Evolutionary conservation across 2,113 vertebrate species (phyloP).

Genomic region (Gallinago undulata): DNA sequence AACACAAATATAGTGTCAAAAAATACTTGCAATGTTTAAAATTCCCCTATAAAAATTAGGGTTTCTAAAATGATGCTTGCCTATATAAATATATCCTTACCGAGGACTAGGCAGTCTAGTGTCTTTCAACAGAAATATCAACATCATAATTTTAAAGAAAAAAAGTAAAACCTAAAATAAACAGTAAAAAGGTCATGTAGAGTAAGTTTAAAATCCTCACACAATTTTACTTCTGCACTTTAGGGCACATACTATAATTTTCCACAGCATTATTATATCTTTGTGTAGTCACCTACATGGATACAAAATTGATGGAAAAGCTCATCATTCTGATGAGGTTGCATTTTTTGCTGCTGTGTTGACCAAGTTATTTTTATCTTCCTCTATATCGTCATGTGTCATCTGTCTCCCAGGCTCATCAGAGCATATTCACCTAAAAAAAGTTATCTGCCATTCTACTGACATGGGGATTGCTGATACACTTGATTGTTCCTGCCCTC

Average conservation of each 20-base stretch:
- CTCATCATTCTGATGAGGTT: not conserved
- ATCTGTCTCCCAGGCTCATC: not conserved
- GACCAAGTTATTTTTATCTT: slow-evolving; percentile 25
- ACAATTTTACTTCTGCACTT: not conserved
- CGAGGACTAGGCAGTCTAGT: not conserved
- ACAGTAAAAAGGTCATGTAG: not conserved
- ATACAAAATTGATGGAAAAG: not conserved
- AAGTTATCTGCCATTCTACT: not conserved
- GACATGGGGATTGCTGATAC: not conserved
- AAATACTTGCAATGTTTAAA: not conserved
- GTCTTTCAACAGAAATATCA: not conserved
- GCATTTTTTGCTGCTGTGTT: slow-evolving; percentile 4
- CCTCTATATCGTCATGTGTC: not conserved
- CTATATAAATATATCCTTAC: not conserved
- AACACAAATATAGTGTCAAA: not conserved
- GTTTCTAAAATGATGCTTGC: not conserved
- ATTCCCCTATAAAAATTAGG: not conserved
- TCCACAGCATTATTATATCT: not conserved
- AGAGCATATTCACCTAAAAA: slow-evolving; percentile 15
- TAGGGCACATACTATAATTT: not conserved
- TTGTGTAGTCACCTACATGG: not conserved
- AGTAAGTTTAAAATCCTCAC: not conserved
- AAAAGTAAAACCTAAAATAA: not conserved
- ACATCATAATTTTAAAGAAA: not conserved
- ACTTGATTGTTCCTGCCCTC: not conserved